Conservation (phyloP, 2,888 invertebrate genomes). For the Agriotes lineatus region DNA sequence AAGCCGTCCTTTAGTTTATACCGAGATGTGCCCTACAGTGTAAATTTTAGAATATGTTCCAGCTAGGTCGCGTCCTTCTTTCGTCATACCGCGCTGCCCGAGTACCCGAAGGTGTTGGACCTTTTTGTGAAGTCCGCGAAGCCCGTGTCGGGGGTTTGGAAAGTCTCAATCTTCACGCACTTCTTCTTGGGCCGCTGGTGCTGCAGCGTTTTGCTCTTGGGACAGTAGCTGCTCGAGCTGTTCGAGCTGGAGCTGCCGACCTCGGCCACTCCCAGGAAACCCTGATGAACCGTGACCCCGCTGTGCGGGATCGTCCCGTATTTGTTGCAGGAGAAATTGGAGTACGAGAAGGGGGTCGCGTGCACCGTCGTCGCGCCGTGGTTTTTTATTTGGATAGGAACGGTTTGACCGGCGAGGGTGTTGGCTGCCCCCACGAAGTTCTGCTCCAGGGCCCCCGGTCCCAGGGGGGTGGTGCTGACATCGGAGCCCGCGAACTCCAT, state of each 20-base stretch:
- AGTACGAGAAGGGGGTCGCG: constrained; percentile 49
- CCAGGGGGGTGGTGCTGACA: constrained; percentile 51
- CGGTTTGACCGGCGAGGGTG: constrained; percentile 65
- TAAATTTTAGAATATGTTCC: constrained; percentile 38
- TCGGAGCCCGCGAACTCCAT: constrained; percentile 56
- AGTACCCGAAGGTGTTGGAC: constrained; percentile 59
- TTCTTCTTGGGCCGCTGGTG: constrained; percentile 62
- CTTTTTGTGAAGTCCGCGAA: constrained; percentile 59
- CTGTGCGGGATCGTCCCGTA: constrained; percentile 63
- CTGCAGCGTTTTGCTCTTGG: constrained; percentile 63
- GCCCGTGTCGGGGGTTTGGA: constrained; percentile 61
- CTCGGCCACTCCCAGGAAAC: constrained; percentile 64
- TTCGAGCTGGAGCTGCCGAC: constrained; percentile 63
- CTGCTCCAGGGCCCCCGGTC: constrained; percentile 54
- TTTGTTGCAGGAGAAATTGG: constrained; percentile 52
- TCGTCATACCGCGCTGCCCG: constrained; percentile 64
- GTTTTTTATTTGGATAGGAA: constrained; percentile 66
- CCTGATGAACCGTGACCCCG: constrained; percentile 63
- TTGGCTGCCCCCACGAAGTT: constrained; percentile 49
- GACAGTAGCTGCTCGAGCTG: constrained; percentile 61
- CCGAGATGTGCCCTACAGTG: constrained; percentile 35
- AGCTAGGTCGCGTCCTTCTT: constrained; percentile 25
- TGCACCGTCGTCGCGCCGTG: constrained; percentile 56
- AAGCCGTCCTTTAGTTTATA: constrained; percentile 12
- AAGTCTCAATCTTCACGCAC: constrained; percentile 64